Evolutionary conservation across 30 jellyfish, hydroid and myxozoan species (phyloP).

Genomic region (Morbakka virulenta): DNA sequence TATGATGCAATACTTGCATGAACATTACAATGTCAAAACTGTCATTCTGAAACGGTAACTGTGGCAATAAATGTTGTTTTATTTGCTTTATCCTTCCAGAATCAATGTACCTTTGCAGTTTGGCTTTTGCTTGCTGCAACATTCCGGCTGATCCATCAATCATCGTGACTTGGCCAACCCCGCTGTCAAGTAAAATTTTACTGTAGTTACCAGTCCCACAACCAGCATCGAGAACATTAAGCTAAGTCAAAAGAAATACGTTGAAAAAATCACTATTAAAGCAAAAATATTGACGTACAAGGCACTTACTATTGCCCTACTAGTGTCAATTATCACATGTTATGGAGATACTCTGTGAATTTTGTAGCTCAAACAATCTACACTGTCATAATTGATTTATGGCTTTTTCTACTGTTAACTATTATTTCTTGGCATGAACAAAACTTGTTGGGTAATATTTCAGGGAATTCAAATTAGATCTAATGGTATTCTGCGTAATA

Average conservation of each 20-base stretch:
- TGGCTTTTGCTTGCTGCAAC: slow-evolving; percentile 55
- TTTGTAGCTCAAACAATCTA: too few species aligned
- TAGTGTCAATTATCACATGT: too few species aligned
- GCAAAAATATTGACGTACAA: too few species aligned
- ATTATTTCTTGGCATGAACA: too few species aligned
- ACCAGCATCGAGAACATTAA: slow-evolving; percentile 68
- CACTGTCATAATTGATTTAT: too few species aligned
- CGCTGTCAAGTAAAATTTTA: slow-evolving; percentile 45
- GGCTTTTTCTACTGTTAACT: too few species aligned
- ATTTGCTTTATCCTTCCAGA: slow-evolving; percentile 4
- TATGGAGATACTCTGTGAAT: too few species aligned
- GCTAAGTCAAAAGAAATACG: slow-evolving; percentile 1
- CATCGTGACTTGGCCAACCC: slow-evolving; percentile 58
- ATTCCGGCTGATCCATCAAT: slow-evolving; percentile 77
- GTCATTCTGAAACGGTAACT: slow-evolving; percentile 45
- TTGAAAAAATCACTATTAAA: too few species aligned
- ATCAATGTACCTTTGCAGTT: slow-evolving; percentile 28
- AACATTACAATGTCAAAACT: slow-evolving; percentile 59
- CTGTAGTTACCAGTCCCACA: slow-evolving; percentile 93
- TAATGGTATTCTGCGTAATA: too few species aligned
- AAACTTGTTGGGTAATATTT: too few species aligned
- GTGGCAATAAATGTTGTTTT: slow-evolving; percentile 34
- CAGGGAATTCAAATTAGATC: too few species aligned
- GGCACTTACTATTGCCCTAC: too few species aligned
- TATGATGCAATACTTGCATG: slow-evolving; percentile 76